These are phyloP conservation scores for Halictus rubicundus DNA, from an alignment of 1,140 invertebrate species.

Conservation along the genomic window DNA sequence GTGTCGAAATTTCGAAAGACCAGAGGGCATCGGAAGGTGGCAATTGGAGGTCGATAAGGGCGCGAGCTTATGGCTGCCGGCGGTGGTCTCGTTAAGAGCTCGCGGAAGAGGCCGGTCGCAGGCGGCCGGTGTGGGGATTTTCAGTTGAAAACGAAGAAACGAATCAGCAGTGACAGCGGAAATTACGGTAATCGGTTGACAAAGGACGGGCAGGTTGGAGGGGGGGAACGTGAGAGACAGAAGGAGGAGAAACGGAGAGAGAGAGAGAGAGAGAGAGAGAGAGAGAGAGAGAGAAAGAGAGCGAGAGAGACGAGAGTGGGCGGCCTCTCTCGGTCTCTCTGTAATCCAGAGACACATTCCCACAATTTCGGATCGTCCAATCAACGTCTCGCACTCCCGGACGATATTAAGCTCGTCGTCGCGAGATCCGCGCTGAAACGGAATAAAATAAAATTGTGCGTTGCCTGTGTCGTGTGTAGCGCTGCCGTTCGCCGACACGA, in stretches of 20 bases:
- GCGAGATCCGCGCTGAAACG: slow-evolving; percentile 61
- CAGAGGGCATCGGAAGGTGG: too few relatives aligned
- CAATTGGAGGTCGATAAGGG: too few relatives aligned
- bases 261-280: too few relatives aligned
- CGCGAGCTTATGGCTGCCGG: too few relatives aligned
- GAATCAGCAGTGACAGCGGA: slow-evolving; percentile 46
- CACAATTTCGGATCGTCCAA: slow-evolving; percentile 68
- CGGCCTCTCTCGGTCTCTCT: slow-evolving; percentile 56
- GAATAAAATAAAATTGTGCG: slow-evolving; percentile 69
- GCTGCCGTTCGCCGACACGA: slow-evolving; percentile 7
- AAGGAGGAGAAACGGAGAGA: too few relatives aligned
- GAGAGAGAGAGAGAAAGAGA: slow-evolving; percentile 2
- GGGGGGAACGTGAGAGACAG: neutral
- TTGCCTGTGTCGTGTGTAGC: slow-evolving; percentile 34
- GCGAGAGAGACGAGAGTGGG: slow-evolving; percentile 37
- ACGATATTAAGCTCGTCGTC: slow-evolving; percentile 58
- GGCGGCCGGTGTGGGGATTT: neutral
- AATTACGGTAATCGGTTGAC: slow-evolving; percentile 51
- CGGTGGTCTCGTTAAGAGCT: too few relatives aligned
- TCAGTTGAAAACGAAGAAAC: slow-evolving; percentile 46
- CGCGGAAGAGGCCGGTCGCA: too few relatives aligned
- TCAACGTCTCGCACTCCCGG: slow-evolving; percentile 59
- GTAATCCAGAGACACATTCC: slow-evolving; percentile 61
- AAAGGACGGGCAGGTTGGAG: neutral
- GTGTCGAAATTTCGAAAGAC: too few relatives aligned